phyloP scores from a whole-genome alignment of 2,888 invertebrate genomes.

The Pseudoips prasinana region DNA sequence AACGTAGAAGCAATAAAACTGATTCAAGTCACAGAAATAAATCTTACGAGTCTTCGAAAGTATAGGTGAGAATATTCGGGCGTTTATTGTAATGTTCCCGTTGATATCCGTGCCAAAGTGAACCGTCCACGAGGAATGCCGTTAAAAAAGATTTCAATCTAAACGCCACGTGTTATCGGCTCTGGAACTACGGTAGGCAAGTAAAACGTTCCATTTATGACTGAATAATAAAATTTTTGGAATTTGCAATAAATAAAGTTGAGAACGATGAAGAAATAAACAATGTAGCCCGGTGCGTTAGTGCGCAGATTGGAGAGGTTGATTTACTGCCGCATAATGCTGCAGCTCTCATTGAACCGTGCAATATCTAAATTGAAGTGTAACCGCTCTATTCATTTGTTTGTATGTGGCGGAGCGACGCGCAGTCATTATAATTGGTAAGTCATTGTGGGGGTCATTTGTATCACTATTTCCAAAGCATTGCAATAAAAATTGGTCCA shows the following conservation, averaged over 20 bases:
- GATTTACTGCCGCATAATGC: slow-evolving; percentile 44
- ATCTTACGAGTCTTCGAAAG: slow-evolving; percentile 68
- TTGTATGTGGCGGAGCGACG: slow-evolving; percentile 18
- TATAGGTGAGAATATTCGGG: slow-evolving; percentile 64
- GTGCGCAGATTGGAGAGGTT: slow-evolving; percentile 39
- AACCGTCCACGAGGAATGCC: slow-evolving; percentile 53
- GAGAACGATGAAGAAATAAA: slow-evolving; percentile 54
- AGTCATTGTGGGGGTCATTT: slow-evolving; percentile 62
- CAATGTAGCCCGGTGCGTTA: slow-evolving; percentile 42
- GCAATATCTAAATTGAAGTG: slow-evolving; percentile 33
- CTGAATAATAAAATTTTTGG: slow-evolving; percentile 57
- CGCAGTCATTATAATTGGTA: slow-evolving; percentile 48
- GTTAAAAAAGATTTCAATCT: slow-evolving; percentile 56
- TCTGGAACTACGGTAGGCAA: slow-evolving; percentile 40
- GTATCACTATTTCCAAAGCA: slow-evolving; percentile 74
- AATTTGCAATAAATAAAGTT: slow-evolving; percentile 61
- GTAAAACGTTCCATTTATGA: slow-evolving; percentile 49
- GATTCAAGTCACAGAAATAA: slow-evolving; percentile 79
- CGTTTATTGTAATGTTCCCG: slow-evolving; percentile 56
- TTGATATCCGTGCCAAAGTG: slow-evolving; percentile 52
- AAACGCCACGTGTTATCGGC: slow-evolving; percentile 60
- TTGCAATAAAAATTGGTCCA: slow-evolving; percentile 81
- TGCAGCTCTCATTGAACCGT: slow-evolving; percentile 33
- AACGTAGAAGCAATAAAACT: slow-evolving; percentile 77
- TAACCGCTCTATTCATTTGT: slow-evolving; percentile 30